Conservation (phyloP, 2,113 vertebrate genomes). For the Scytalopus superciliaris region DNA sequence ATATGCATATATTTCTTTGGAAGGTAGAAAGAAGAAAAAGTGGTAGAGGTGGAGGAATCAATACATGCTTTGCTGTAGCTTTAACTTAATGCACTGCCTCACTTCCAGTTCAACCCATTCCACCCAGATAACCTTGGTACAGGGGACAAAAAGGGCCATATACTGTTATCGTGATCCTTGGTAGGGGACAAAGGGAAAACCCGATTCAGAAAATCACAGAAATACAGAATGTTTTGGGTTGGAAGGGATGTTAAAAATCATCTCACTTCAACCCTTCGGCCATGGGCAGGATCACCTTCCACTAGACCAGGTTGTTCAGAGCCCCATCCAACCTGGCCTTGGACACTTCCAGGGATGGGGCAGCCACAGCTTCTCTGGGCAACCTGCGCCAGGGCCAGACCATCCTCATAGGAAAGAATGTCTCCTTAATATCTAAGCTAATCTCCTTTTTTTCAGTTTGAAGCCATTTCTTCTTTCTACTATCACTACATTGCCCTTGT, state of each 20-base stretch:
- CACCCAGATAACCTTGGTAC: neutral
- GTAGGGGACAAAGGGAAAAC: neutral
- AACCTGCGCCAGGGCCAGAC: neutral
- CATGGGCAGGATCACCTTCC: neutral
- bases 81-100: neutral
- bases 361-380: neutral
- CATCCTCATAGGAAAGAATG: neutral
- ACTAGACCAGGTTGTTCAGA: fast-evolving
- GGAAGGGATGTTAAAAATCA: neutral
- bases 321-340: neutral
- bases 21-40: neutral
- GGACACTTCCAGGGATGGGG: neutral
- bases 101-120: neutral
- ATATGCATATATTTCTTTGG: neutral
- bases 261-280: fast-evolving
- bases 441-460: neutral
- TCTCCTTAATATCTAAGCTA: neutral
- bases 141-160: neutral
- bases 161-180: neutral
- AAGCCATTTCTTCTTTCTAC: neutral
- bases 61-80: neutral
- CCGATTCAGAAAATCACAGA: neutral
- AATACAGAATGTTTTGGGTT: neutral
- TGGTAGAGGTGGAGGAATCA: neutral
- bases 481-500: neutral